phyloP scores from a whole-genome alignment of 2,797 vertebrate genomes.

The Channallabes apus region DNA sequence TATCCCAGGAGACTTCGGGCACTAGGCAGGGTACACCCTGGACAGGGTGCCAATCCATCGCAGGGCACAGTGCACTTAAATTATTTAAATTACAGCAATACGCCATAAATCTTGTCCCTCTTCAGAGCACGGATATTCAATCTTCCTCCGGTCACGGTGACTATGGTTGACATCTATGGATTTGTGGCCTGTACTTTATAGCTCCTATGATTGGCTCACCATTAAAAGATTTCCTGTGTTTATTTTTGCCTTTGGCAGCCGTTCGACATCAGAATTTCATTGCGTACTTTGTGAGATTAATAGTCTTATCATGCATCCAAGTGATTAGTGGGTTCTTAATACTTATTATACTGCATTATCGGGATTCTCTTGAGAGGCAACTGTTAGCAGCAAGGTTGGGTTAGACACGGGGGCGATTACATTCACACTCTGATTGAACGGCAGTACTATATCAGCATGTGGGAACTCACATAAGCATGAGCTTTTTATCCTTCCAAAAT shows the following conservation, averaged over 20 bases:
- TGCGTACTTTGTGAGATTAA: slow-evolving; percentile 72
- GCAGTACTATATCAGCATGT: slow-evolving; percentile 61
- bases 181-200: slow-evolving; percentile 65
- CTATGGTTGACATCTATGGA: slow-evolving; percentile 68
- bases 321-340: slow-evolving; percentile 81
- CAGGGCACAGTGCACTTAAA: slow-evolving; percentile 53
- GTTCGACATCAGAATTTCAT: slow-evolving; percentile 62
- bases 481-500: slow-evolving; percentile 9
- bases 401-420: slow-evolving; percentile 69
- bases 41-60: too few relatives aligned
- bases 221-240: slow-evolving; percentile 65
- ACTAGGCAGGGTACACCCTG: too few relatives aligned
- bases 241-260: slow-evolving; percentile 59
- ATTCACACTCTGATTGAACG: slow-evolving; percentile 71
- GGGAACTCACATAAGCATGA: neutral
- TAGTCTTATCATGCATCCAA: slow-evolving; percentile 78
- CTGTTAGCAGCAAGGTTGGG: slow-evolving; percentile 72
- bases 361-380: slow-evolving; percentile 71
- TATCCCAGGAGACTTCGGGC: too few relatives aligned
- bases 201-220: slow-evolving; percentile 58
- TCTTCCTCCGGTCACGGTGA: slow-evolving; percentile 55
- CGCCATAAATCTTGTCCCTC: slow-evolving; percentile 65
- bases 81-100: slow-evolving; percentile 54
- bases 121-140: slow-evolving; percentile 61
- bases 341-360: slow-evolving; percentile 81